Evolutionary conservation across 2,888 invertebrate genomes (phyloP), one percentile per base, ranked within the genome.

Genomic region (Lutraria lutraria): DNA sequence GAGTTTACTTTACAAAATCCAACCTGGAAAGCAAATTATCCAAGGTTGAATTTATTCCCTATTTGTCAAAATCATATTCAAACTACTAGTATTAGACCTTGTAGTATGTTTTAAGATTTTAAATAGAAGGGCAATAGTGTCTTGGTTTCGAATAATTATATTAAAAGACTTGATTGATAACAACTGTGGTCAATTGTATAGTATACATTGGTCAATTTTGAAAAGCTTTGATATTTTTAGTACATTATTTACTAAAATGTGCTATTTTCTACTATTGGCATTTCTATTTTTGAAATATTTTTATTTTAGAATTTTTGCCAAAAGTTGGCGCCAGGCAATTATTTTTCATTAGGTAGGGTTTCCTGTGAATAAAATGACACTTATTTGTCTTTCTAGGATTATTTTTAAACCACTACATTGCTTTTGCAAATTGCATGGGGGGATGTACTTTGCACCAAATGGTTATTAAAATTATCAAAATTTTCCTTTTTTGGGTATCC

Each of bases 371-470:
- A 21, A n/a, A 68, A n/a, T 68, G 63, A 68, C 63, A 68, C 63
- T 25, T 68, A 68, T 68, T 25, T 68, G 63, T 68, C 63, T 68
- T 68, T 68, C 63, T 68, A 13, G n/a, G 63, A 25, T 68, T 8
- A 68, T 68, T 68, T 68, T n/a, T 63, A 68, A 68, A 68, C n/a
- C 13, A 15, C n/a, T 43, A 25, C 15, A n/a, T 81, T 81, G 81
- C n/a, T 52, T 81, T 81, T 81, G 53, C 81, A 81, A 81, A 81
- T 43, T n/a, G 25, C 63, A 68, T 68, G 13, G 63, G 63, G 63
- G 12, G 8, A 43, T 43, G 43, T 43, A 43, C 43, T 43, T 43
- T 4, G 43, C 43, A 43, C 43, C 43, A 43, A 43, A 43, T 4
- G 43, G 43, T 2, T 43, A 25, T n/a, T 8, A 68, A 68, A 68